Evolutionary conservation across 2,888 invertebrate genomes (phyloP), one percentile per base, ranked within the genome.

Genomic region (Noctua pronuba): DNA sequence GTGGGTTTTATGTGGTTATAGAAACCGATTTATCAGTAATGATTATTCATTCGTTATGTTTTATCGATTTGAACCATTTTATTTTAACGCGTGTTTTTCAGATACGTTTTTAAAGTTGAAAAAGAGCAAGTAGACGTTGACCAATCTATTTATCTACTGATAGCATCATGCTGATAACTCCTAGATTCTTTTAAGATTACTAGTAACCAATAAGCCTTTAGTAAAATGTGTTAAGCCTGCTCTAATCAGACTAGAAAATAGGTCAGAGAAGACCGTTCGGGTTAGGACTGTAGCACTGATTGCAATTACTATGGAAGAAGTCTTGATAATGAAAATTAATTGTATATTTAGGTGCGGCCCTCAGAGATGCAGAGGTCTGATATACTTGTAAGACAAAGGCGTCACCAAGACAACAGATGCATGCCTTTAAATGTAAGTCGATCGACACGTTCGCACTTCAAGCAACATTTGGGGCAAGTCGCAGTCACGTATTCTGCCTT

Each of bases 401-500:
- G 46, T 76, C 75, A 74, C 58, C 68, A 75, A 62, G 65, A 66
- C 68, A 65, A 64, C 70, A 71, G 66, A 82, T 76, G 71, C 75
- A 68, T 76, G 74, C 65, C 55, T 75, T 70, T 66, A 75, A 77
- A 76, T 44, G 68, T 78, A 75, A 65, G 68, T 68, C 73, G 70
- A 83, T 85, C 75, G 73, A 85, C 85, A 87, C 86, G 85, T 83
- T 79, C 71, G 72, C 65, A 78, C 65, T 82, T 35, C 71, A 77
- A 73, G 55, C 71, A 72, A 70, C 60, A 86, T 80, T 85, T 83
- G 79, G 86, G 83, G 78, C 88, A 85, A 77, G 75, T 77, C 55
- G 55, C 64, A 78, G 82, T 83, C 86, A 86, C 86, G 80, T 86
- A 80, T 74, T 65, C 69, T 74, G 73, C 73, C 72, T 87, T 86